phyloP scores from a whole-genome alignment of 2,113 vertebrate species.

The Butorides virescens region DNA sequence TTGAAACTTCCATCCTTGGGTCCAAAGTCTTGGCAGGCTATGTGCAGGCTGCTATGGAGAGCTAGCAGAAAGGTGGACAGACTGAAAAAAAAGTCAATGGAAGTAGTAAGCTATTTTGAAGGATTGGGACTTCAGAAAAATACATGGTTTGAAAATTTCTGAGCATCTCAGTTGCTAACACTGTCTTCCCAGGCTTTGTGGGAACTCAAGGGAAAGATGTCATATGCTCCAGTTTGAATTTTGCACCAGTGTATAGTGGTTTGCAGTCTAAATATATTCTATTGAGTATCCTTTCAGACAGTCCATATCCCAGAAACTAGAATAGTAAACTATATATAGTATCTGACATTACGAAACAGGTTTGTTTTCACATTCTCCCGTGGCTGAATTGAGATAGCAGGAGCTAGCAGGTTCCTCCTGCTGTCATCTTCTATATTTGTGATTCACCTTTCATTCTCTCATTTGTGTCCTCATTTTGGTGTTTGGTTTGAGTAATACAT shows the following conservation, averaged over 20 bases:
- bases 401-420: background rate
- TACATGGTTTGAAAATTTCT: background rate
- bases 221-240: background rate
- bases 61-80: background rate
- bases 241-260: background rate
- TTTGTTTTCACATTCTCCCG: constrained; percentile 27
- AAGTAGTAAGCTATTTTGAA: background rate
- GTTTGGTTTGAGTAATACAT: background rate
- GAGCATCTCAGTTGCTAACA: background rate
- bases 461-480: background rate
- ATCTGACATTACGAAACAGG: constrained; percentile 31
- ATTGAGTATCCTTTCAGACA: constrained; percentile 13
- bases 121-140: background rate
- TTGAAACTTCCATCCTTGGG: background rate
- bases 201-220: background rate
- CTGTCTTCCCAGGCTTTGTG: background rate
- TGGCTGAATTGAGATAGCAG: background rate
- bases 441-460: background rate
- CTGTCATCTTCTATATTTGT: background rate
- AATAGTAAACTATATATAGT: constrained; percentile 44
- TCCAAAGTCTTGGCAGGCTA: background rate
- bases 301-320: constrained; percentile 27
- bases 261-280: constrained; percentile 36
- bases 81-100: background rate
- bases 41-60: background rate